Evolutionary conservation across 2,797 vertebrate species (phyloP), one percentile per base, ranked within the genome.

Genomic region (Lutjanus argentimaculatus): DNA sequence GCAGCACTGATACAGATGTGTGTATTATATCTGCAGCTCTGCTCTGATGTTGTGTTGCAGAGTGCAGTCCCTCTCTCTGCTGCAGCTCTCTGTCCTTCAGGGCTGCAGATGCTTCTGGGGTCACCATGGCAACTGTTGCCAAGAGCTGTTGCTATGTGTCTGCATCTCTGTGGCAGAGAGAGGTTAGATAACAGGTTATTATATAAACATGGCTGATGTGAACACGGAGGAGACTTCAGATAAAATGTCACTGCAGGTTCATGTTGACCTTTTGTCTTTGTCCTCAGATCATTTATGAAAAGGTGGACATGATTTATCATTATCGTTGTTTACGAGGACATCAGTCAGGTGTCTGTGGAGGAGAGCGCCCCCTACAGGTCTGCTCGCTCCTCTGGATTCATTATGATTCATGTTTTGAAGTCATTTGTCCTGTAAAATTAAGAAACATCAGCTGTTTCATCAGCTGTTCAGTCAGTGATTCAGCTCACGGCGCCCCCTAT

Each of bases 71-170:
- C 17, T n/a, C 45, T 45, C 53, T 78, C 49, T 75, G 72, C 84
- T 62, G 79, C 85, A 58, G 81, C 79, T 53, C 82, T 77, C 61
- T 43, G 80, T 86, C 83, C 84, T 86, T 83, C 79, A 79, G 73
- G 79, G 55, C 85, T 90, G 80, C 82, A 36, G 85, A 92, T 88
- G 94, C 85, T 89, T 75, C 59, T 51, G 70, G 46, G 57, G 91
- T 95, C 85, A 67, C 92, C 90, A 85, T 91, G 83, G 89, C 25
- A 71, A 94, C 93, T 16, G 94, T 95, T 94, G 87, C 93, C 81
- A 92, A 80, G 95, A 74, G 88, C 87, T 43, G 88, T 91, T 92
- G 91, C 89, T 89, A 92, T 62, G 89, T 49, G 76, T 67, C 87
- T 79, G 67, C 79, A 77, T 89, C 79, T 69, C 51, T 55, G 13